phyloP scores from a whole-genome alignment of 2,113 vertebrate genomes.

The Neogobius melanostomus region DNA sequence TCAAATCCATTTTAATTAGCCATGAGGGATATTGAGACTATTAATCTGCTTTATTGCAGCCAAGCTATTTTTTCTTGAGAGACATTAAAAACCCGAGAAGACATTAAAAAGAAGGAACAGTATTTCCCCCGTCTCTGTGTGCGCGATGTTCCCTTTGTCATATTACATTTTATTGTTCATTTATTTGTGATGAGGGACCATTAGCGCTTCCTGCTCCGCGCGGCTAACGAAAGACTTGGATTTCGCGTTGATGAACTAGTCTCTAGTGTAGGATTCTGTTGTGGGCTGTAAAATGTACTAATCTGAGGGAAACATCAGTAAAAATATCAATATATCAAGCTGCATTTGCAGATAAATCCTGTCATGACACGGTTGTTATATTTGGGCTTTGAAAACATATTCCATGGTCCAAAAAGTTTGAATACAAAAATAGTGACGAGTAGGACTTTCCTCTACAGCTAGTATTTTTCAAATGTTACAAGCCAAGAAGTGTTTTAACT shows the following conservation, averaged over 20 bases:
- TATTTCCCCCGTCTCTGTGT: conserved; percentile 30
- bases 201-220: conserved; percentile 41
- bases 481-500: too few species aligned
- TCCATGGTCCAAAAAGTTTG: too few species aligned
- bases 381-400: background rate
- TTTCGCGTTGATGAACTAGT: conserved; percentile 37
- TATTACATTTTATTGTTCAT: conserved; percentile 46
- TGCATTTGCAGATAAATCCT: background rate
- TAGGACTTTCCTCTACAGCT: too few species aligned
- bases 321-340: conserved; percentile 15
- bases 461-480: too few species aligned
- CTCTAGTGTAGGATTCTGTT: conserved; percentile 36
- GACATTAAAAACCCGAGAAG: conserved; percentile 26
- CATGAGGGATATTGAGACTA: conserved; percentile 1
- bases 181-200: conserved; percentile 45
- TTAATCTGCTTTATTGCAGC: conserved; percentile 1
- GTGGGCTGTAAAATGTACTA: conserved; percentile 36
- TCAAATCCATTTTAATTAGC: conserved; percentile 14
- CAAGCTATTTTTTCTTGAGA: background rate
- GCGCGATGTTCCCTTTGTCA: conserved; percentile 37
- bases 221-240: conserved; percentile 22
- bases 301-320: conserved; percentile 31
- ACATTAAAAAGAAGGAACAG: conserved; percentile 16
- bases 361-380: conserved; percentile 3
- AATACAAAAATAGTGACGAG: too few species aligned